A percentile compares a stretch with the other conserved stretches of the same genome.
Conservation (phyloP, 2,888 invertebrate genomes). For the Protophormia terraenovae region DNA sequence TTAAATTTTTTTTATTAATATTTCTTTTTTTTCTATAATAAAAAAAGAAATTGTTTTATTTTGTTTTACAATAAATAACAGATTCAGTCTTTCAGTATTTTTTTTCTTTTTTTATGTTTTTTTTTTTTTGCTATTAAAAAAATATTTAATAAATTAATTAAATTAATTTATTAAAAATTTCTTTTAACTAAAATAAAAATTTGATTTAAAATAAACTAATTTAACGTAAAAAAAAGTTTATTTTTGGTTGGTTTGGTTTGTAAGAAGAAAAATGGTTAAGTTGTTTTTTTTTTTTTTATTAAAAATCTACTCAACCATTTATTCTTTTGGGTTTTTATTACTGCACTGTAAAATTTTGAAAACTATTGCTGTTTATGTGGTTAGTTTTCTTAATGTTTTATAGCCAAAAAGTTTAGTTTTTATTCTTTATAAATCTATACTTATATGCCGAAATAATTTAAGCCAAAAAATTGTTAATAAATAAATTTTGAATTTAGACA, state of each 20-base stretch:
- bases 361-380: conserved; percentile 66
- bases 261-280: conserved; percentile 59
- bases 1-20: neutral
- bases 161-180: conserved; percentile 76
- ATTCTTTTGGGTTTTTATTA: conserved; percentile 36
- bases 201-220: conserved; percentile 9
- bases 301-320: conserved; percentile 53
- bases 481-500: conserved; percentile 61
- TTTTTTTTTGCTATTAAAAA: conserved; percentile 56
- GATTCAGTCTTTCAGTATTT: conserved; percentile 76
- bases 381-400: conserved; percentile 75
- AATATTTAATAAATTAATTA: conserved; percentile 77
- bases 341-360: conserved; percentile 66
- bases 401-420: conserved; percentile 72
- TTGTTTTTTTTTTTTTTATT: conserved; percentile 24
- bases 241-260: conserved; percentile 64
- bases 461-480: conserved; percentile 57
- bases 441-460: conserved; percentile 74
- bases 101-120: conserved; percentile 37
- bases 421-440: conserved; percentile 26
- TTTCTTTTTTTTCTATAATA: conserved; percentile 10
- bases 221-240: conserved; percentile 48
- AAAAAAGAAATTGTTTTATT: conserved; percentile 12
- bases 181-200: conserved; percentile 34
- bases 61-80: conserved; percentile 74